phyloP scores from a whole-genome alignment of 2,888 invertebrate genomes.

The Scaptomyza polygonia region DNA sequence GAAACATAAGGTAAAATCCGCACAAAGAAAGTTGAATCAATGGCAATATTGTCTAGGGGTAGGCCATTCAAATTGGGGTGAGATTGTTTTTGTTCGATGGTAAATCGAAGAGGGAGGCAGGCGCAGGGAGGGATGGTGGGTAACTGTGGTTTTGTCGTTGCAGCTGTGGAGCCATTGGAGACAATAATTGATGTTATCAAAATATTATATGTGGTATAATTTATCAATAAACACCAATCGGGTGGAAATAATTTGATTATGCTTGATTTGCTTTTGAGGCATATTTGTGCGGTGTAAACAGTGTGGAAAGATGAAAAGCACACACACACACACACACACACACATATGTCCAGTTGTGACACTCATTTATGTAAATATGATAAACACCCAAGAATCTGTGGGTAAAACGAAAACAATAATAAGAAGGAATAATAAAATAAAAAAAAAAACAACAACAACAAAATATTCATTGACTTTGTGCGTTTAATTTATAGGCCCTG shows the following conservation, averaged over 20 bases:
- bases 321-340: slow-evolving; percentile 2
- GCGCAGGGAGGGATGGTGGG: background rate
- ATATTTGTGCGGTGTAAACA: slow-evolving; percentile 78
- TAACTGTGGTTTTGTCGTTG: slow-evolving; percentile 30
- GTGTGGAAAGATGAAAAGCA: slow-evolving; percentile 42
- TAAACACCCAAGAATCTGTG: slow-evolving; percentile 29
- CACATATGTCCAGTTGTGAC: slow-evolving; percentile 10
- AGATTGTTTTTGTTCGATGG: background rate
- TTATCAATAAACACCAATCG: slow-evolving; percentile 83
- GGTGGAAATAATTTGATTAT: slow-evolving; percentile 83
- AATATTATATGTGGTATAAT: slow-evolving; percentile 82
- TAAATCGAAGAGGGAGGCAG: background rate
- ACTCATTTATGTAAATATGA: slow-evolving; percentile 35
- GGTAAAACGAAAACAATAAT: slow-evolving; percentile 10
- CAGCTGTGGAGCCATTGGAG: slow-evolving; percentile 69
- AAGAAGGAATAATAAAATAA: background rate
- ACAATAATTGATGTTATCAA: slow-evolving; percentile 83
- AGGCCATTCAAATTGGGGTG: background rate
- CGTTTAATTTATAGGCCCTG: slow-evolving; percentile 44
- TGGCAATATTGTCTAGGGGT: slow-evolving; percentile 54
- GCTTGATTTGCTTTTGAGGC: slow-evolving; percentile 80
- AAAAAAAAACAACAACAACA: slow-evolving; percentile 4
- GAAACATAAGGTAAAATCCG: slow-evolving; percentile 15
- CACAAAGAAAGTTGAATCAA: slow-evolving; percentile 46
- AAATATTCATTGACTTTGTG: slow-evolving; percentile 50